phyloP scores from a whole-genome alignment of 2,888 invertebrate species.

The Dryobota labecula region DNA sequence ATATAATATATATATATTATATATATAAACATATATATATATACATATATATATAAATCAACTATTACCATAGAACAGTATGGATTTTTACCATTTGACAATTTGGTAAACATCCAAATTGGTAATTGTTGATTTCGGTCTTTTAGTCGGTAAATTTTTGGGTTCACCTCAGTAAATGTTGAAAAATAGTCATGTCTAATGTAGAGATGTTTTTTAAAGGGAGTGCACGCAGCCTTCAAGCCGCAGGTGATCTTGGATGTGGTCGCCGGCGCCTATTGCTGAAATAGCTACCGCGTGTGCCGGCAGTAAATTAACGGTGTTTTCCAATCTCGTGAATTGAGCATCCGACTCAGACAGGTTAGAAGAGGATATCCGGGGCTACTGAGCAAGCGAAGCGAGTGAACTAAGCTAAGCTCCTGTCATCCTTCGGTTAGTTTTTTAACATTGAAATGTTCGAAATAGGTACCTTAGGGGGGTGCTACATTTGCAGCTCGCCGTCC shows the following conservation, averaged over 20 bases:
- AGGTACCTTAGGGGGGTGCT: neutral
- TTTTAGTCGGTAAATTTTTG: no score
- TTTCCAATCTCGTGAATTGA: neutral
- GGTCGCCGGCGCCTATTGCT: neutral
- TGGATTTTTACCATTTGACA: no score
- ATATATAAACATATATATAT: no score
- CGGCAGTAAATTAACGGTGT: no score
- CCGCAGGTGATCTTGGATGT: neutral
- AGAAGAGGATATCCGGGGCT: neutral
- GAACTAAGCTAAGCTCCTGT: neutral
- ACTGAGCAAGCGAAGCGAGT: neutral
- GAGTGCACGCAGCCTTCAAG: rapidly evolving
- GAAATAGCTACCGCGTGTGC: neutral
- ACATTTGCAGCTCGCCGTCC: no score
- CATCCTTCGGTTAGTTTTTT: neutral
- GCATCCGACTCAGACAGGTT: constrained; percentile 11
- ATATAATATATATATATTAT: no score
- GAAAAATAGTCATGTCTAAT: neutral
- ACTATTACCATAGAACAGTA: no score
- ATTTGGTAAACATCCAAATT: neutral
- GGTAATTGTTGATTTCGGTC: neutral
- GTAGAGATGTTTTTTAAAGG: neutral
- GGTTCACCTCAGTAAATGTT: neutral
- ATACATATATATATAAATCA: no score
- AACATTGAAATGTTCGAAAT: neutral